Evolutionary conservation across 30 jellyfish, hydroid and myxozoan species (phyloP).

Genomic region (Hydra vulgaris): DNA sequence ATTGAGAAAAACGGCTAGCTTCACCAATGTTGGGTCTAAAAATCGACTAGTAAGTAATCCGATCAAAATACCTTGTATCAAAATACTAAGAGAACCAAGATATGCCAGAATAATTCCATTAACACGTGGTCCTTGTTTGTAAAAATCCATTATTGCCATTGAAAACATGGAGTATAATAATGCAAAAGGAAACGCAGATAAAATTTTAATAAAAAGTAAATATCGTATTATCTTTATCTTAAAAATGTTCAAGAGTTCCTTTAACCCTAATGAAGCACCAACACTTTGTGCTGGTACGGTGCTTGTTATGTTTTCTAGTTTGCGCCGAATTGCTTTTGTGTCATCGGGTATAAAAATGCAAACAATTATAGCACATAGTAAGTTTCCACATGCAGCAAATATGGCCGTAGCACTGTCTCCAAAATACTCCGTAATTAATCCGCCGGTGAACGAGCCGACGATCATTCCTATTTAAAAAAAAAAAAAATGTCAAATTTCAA

Average conservation of each 20-base stretch:
- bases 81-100: constrained; percentile 16
- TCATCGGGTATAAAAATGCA: constrained; percentile 23
- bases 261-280: neutral
- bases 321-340: constrained; percentile 23
- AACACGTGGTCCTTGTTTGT: constrained; percentile 23
- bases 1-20: constrained; percentile 4
- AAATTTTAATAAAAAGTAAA: constrained; percentile 20
- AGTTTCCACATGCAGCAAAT: constrained; percentile 28
- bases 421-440: constrained; percentile 14
- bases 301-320: constrained; percentile 4
- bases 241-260: constrained; percentile 6
- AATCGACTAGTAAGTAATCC: constrained; percentile 19
- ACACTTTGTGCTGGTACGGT: neutral
- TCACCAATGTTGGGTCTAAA: constrained; percentile 18
- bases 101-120: constrained; percentile 25
- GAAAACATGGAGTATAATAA: constrained; percentile 28
- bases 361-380: constrained; percentile 14
- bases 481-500: neutral
- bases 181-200: constrained; percentile 27
- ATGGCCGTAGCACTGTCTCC: constrained; percentile 29
- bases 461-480: constrained; percentile 20
- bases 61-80: constrained; percentile 25
- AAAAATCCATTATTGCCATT: constrained; percentile 36
- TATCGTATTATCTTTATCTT: constrained; percentile 11
- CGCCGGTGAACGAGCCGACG: constrained; percentile 30